Evolutionary conservation across 1,140 invertebrate species (phyloP).

Genomic region (Agrypnia vestita): DNA sequence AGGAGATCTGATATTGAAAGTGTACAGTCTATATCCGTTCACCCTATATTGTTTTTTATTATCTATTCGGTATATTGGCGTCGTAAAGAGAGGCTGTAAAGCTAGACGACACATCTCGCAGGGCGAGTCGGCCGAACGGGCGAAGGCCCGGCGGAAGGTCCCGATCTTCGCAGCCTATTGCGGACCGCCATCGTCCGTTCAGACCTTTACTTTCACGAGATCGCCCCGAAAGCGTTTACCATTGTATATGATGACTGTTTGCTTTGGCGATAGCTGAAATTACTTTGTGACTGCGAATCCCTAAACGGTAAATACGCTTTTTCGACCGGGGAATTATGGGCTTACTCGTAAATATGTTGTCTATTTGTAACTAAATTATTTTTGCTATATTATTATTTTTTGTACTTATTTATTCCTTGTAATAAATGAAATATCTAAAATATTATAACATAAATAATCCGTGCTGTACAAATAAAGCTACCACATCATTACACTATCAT

Average conservation of each 20-base stretch:
- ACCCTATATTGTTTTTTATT: slow-evolving; percentile 61
- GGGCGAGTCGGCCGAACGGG: slow-evolving; percentile 11
- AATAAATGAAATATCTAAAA: too few relatives aligned
- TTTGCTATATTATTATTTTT: background rate
- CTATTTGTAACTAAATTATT: background rate
- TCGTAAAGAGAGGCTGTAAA: slow-evolving; percentile 58
- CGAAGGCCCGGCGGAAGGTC: slow-evolving; percentile 19
- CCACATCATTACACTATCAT: too few relatives aligned
- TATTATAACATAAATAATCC: too few relatives aligned
- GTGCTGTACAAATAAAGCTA: too few relatives aligned
- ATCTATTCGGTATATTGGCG: slow-evolving; percentile 60
- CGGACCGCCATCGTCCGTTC: slow-evolving; percentile 42
- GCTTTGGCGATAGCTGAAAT: slow-evolving; percentile 26
- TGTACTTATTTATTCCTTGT: too few relatives aligned
- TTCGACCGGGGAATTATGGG: background rate
- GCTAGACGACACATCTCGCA: slow-evolving; percentile 57
- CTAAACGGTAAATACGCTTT: slow-evolving; percentile 28
- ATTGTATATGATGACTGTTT: slow-evolving; percentile 35
- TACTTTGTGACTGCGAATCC: slow-evolving; percentile 29
- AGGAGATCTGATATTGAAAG: slow-evolving; percentile 58
- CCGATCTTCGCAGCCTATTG: slow-evolving; percentile 44
- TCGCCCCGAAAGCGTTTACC: slow-evolving; percentile 39
- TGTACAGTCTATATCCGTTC: slow-evolving; percentile 54
- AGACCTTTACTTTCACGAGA: slow-evolving; percentile 41
- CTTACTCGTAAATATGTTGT: slow-evolving; percentile 2